phyloP scores from a whole-genome alignment of 2,113 vertebrate species.

The Saimiri boliviensis region DNA sequence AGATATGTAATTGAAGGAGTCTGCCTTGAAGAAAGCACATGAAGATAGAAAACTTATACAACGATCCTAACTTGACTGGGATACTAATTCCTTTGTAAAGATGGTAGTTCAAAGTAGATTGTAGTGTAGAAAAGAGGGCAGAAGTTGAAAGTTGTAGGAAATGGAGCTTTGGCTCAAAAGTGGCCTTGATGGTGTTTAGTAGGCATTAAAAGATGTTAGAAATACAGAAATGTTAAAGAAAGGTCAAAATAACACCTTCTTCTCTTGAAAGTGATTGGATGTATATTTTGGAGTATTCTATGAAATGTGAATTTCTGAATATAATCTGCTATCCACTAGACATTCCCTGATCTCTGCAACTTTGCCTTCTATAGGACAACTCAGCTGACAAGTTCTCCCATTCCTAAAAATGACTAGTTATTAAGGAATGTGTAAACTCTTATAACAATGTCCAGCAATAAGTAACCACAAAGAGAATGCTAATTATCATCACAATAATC shows the following conservation, averaged over 20 bases:
- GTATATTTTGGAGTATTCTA: neutral
- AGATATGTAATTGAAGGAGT: neutral
- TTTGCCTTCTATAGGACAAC: neutral
- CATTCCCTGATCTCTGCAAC: neutral
- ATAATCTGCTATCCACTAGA: neutral
- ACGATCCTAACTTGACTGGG: neutral
- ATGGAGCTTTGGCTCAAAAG: neutral
- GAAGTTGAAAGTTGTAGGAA: neutral
- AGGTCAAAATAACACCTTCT: neutral
- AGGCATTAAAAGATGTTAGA: neutral
- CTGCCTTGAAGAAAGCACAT: neutral
- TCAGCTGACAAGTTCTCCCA: neutral
- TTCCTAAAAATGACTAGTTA: neutral
- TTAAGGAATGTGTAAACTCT: neutral
- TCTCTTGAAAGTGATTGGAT: neutral
- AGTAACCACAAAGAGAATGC: neutral
- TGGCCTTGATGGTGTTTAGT: neutral
- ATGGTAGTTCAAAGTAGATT: neutral
- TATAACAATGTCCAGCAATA: neutral
- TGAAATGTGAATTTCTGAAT: neutral
- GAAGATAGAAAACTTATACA: neutral
- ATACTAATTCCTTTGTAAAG: neutral
- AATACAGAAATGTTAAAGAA: neutral
- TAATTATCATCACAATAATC: neutral
- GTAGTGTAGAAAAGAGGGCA: accelerated